phyloP scores from a whole-genome alignment of 1,140 invertebrate species.

The Notospermus geniculatus region DNA sequence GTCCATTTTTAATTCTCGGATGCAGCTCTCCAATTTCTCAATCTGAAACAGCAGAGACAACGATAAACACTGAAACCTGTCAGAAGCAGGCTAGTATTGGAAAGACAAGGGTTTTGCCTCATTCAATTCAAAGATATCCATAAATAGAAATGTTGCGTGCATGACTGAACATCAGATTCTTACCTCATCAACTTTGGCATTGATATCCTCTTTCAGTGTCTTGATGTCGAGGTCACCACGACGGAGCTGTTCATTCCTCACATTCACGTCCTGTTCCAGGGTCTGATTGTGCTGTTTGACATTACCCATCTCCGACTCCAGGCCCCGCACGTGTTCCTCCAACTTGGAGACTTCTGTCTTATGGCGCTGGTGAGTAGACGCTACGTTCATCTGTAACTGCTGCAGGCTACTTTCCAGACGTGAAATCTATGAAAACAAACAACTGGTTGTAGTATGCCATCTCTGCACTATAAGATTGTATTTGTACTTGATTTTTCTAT shows the following conservation, averaged over 20 bases:
- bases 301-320: slow-evolving; percentile 36
- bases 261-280: slow-evolving; percentile 36
- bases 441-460: no score
- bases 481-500: no score
- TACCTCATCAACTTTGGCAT: slow-evolving; percentile 42
- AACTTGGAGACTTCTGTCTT: slow-evolving; percentile 41
- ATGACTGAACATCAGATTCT: slow-evolving; percentile 17
- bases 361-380: slow-evolving; percentile 45
- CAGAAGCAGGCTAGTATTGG: no score
- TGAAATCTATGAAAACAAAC: slow-evolving; percentile 40
- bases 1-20: slow-evolving; percentile 41
- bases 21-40: slow-evolving; percentile 38
- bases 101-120: no score
- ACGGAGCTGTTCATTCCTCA: slow-evolving; percentile 42
- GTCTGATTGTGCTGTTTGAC: slow-evolving; percentile 29
- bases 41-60: no score
- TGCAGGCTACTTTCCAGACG: slow-evolving; percentile 46
- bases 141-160: not conserved
- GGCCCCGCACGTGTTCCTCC: slow-evolving; percentile 34
- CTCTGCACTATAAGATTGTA: no score
- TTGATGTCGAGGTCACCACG: slow-evolving; percentile 42
- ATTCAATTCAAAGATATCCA: not conserved
- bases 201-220: slow-evolving; percentile 36
- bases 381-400: slow-evolving; percentile 50
- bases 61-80: no score